Evolutionary conservation across 1,140 invertebrate species (phyloP).

Genomic region (Acromyrmex echinatior): DNA sequence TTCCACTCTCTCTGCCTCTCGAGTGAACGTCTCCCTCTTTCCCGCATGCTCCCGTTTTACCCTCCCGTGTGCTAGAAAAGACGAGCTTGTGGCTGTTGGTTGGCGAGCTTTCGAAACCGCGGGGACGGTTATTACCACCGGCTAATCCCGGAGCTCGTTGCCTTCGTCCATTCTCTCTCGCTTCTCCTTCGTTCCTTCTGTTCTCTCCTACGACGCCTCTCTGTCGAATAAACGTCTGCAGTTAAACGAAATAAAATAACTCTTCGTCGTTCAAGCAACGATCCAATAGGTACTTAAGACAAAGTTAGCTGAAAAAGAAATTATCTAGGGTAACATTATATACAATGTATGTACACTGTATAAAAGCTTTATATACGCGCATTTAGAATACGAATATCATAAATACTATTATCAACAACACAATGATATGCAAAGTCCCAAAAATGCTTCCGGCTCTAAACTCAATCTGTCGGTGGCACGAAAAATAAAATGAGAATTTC

Average conservation of each 20-base stretch:
- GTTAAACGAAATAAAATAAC: slow-evolving; percentile 70
- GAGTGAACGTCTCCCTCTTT: slow-evolving; percentile 13
- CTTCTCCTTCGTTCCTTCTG: slow-evolving; percentile 34
- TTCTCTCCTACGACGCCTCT: slow-evolving; percentile 27
- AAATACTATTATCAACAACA: slow-evolving; percentile 17
- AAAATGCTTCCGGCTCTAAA: slow-evolving; percentile 37
- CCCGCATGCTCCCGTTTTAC: slow-evolving; percentile 56
- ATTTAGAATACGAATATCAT: background rate
- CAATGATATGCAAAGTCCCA: background rate
- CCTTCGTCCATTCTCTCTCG: slow-evolving; percentile 53
- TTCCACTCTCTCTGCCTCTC: slow-evolving; percentile 20
- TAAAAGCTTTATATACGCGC: background rate
- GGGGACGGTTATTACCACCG: slow-evolving; percentile 76
- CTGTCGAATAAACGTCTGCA: slow-evolving; percentile 31
- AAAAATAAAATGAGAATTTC: slow-evolving; percentile 55
- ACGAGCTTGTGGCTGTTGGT: slow-evolving; percentile 73
- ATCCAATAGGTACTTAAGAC: slow-evolving; percentile 66
- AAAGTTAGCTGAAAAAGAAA: slow-evolving; percentile 29
- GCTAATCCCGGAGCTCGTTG: slow-evolving; percentile 77
- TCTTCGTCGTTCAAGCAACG: slow-evolving; percentile 66
- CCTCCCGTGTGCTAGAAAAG: slow-evolving; percentile 30
- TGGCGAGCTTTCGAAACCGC: slow-evolving; percentile 75
- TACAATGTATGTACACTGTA: background rate
- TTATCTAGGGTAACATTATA: slow-evolving; percentile 24
- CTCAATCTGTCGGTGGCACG: slow-evolving; percentile 30